Percentiles rank a stretch among this genome's conserved stretches.
phyloP scores from a whole-genome alignment of 2,888 invertebrate genomes.

The Ophonus ardosiacus region DNA sequence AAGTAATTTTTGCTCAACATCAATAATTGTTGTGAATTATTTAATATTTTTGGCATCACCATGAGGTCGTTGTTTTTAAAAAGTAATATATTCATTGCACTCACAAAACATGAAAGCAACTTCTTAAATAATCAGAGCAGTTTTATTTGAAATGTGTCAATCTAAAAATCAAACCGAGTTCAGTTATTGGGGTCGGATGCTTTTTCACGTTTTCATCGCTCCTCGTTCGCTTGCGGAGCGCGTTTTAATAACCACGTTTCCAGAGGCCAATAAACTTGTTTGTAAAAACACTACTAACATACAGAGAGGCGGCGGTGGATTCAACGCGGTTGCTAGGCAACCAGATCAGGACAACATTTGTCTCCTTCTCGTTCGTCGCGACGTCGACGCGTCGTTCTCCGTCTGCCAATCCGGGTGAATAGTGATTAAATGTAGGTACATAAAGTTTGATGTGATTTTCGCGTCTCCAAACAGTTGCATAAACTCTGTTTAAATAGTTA shows the following conservation, averaged over 20 bases:
- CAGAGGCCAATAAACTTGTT: conserved; percentile 58
- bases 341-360: conserved; percentile 54
- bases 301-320: conserved; percentile 4
- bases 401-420: conserved; percentile 26
- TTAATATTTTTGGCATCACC: no score
- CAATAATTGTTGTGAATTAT: no score
- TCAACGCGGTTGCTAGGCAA: conserved; percentile 33
- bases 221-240: conserved; percentile 32
- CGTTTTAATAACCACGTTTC: conserved; percentile 56
- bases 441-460: conserved; percentile 62
- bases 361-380: conserved; percentile 45
- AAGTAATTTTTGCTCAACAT: no score
- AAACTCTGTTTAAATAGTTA: conserved; percentile 60
- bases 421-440: conserved; percentile 58
- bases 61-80: not conserved
- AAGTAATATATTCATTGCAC: not conserved
- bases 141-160: conserved; percentile 21
- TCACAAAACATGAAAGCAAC: not conserved
- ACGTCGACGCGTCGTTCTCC: conserved; percentile 2
- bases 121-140: not conserved
- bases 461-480: conserved; percentile 57
- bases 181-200: conserved; percentile 44
- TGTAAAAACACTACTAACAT: conserved; percentile 58
- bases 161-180: conserved; percentile 44
- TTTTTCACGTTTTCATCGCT: conserved; percentile 45